Conservation (phyloP, 2,797 vertebrate genomes). For the Lithobates pipiens region DNA sequence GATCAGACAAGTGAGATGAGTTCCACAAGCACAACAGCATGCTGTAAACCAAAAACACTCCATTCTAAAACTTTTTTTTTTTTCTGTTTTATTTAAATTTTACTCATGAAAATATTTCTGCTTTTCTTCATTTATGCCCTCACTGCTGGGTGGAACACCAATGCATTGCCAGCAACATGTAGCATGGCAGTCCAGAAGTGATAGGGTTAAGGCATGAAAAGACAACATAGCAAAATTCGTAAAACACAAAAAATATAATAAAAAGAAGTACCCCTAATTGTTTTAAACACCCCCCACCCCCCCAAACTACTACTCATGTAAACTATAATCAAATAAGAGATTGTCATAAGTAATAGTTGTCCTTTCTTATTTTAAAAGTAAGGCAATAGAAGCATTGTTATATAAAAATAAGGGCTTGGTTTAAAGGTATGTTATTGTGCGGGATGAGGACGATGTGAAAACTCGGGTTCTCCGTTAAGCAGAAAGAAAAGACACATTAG, state of each 20-base stretch:
- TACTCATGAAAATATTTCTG: slow-evolving; percentile 25
- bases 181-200: slow-evolving; percentile 22
- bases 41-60: slow-evolving; percentile 60
- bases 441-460: slow-evolving; percentile 69
- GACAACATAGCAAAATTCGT: background rate
- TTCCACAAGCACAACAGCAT: slow-evolving; percentile 70
- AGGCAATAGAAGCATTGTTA: slow-evolving; percentile 43
- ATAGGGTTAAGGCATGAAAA: slow-evolving; percentile 42
- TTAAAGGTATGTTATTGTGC: slow-evolving; percentile 72
- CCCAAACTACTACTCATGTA: slow-evolving; percentile 20
- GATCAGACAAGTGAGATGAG: slow-evolving; percentile 71
- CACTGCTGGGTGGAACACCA: slow-evolving; percentile 23
- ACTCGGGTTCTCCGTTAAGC: background rate
- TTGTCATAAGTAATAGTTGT: slow-evolving; percentile 36
- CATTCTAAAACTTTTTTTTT: background rate
- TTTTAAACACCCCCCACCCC: background rate
- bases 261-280: slow-evolving; percentile 23
- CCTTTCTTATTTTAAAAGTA: slow-evolving; percentile 15
- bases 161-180: slow-evolving; percentile 9
- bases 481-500: background rate
- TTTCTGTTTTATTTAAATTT: background rate
- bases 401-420: slow-evolving; percentile 39
- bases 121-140: slow-evolving; percentile 19
- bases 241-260: slow-evolving; percentile 18
- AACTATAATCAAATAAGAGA: slow-evolving; percentile 44